Base-by-base conservation (phyloP, 2,113 vertebrate genomes). In the Suncus etruscus region DNA sequence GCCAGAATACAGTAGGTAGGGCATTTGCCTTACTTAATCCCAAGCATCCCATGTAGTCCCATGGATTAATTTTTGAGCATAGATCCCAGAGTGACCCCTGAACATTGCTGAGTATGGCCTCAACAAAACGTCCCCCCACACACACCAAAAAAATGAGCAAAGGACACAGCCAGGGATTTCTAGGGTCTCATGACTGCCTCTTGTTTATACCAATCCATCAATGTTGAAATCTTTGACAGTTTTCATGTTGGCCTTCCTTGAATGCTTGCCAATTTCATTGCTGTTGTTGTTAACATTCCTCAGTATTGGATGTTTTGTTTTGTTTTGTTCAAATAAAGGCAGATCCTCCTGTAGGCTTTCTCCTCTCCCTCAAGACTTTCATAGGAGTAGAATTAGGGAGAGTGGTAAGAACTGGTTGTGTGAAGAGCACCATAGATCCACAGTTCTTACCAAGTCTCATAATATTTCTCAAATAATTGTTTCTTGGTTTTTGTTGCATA, bases 381-480 rank as follows among this genome's bases (percentile, higher is more conserved):
- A 50, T 39, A 10, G 11, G 51, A 77, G 51, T n/a, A 72, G 14
- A 78, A 25, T 61, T 61, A 61, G 16, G 25, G 47, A 25, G 78
- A 45, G n/a, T 72, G 22, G 48, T 22, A 45, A 20, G 84, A 92
- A 72, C 45, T 39, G 47, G 31, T 50, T 61, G 27, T 39, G 39
- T 39, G 39, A 39, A 39, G 58, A 92, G 65, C 22, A 81, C 45
- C 65, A 72, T 15, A 73, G 70, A 76, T 65, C 73, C 11, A 45
- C n/a, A 20, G 8, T 72, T 83, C 47, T 61, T 50, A 88, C 25
- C 77, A 72, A 25, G n/a, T 50, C 70, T n/a, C 9, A 11, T 77
- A 83, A 69, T 82, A 69, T 77, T 92, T 87, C 51, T 88, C 31
- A 78, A 75, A 83, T 76, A 61, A 72, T 75, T 87, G 50, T 18